Evolutionary conservation across 2,113 vertebrate genomes (phyloP).

Genomic region (Siniperca knerii): DNA sequence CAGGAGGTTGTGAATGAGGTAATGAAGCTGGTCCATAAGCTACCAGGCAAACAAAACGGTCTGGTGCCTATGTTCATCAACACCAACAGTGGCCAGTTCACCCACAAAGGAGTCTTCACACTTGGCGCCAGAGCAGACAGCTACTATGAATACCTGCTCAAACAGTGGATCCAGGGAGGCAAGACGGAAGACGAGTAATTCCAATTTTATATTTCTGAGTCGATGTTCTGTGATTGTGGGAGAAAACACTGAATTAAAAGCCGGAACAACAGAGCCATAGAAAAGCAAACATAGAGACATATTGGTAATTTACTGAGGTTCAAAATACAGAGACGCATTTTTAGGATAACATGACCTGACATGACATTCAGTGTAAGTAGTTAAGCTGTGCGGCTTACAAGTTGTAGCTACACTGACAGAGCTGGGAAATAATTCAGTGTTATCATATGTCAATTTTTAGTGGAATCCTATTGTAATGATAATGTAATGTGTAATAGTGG

Average conservation of each 20-base stretch:
- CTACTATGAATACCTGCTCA: slow-evolving; percentile 98
- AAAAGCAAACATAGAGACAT: background rate
- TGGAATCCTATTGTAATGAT: background rate
- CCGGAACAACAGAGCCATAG: background rate
- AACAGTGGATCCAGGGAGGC: slow-evolving; percentile 99
- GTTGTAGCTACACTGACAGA: background rate
- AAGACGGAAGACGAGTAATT: slow-evolving; percentile 91
- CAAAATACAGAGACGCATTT: background rate
- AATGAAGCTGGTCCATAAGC: slow-evolving; percentile 88
- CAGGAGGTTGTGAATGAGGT: slow-evolving; percentile 93
- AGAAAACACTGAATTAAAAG: background rate
- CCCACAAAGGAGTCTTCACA: slow-evolving; percentile 92
- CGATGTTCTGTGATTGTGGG: background rate
- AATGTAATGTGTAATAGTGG: background rate
- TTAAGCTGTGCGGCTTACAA: background rate
- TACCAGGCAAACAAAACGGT: slow-evolving; percentile 95
- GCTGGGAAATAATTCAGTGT: background rate
- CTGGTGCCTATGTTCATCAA: slow-evolving; percentile 99
- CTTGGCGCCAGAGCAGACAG: slow-evolving; percentile 96
- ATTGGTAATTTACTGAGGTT: background rate
- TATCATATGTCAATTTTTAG: background rate
- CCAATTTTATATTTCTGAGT: background rate
- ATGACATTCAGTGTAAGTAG: background rate
- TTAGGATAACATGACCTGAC: background rate
- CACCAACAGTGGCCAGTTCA: slow-evolving; percentile 96